Evolutionary conservation across 2,797 vertebrate species (phyloP).

Genomic region (Pelobates cultripes): DNA sequence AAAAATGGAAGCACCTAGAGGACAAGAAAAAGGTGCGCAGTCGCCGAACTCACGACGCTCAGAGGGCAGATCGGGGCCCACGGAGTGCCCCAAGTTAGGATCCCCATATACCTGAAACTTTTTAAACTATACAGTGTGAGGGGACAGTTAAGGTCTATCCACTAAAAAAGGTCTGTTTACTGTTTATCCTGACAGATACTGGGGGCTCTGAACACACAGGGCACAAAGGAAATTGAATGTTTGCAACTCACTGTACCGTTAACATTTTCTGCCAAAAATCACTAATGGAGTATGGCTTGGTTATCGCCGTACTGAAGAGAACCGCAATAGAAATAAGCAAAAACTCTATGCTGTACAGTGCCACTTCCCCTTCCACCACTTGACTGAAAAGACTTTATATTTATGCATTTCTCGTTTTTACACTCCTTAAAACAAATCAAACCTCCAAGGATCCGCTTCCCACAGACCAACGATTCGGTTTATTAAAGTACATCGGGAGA

Average conservation of each 20-base stretch:
- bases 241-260: neutral
- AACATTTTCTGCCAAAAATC: slow-evolving; percentile 37
- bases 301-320: neutral
- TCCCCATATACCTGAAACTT: slow-evolving; percentile 57
- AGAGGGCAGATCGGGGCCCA: slow-evolving; percentile 81
- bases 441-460: neutral
- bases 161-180: neutral
- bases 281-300: neutral
- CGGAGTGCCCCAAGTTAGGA: slow-evolving; percentile 79
- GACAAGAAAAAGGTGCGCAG: slow-evolving; percentile 84
- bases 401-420: slow-evolving; percentile 4
- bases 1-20: slow-evolving; percentile 82
- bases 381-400: slow-evolving; percentile 1
- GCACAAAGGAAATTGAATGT: slow-evolving; percentile 1
- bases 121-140: slow-evolving; percentile 21
- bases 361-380: neutral
- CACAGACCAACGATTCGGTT: neutral
- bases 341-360: neutral
- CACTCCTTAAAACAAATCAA: neutral
- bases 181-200: neutral
- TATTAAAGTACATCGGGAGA: neutral
- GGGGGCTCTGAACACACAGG: neutral
- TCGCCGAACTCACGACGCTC: slow-evolving; percentile 84
- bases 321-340: neutral
- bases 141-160: slow-evolving; percentile 13